A percentile compares a stretch with the other conserved stretches of the same genome.
phyloP scores from a whole-genome alignment of 2,888 invertebrate genomes.

The Allygus modestus region DNA sequence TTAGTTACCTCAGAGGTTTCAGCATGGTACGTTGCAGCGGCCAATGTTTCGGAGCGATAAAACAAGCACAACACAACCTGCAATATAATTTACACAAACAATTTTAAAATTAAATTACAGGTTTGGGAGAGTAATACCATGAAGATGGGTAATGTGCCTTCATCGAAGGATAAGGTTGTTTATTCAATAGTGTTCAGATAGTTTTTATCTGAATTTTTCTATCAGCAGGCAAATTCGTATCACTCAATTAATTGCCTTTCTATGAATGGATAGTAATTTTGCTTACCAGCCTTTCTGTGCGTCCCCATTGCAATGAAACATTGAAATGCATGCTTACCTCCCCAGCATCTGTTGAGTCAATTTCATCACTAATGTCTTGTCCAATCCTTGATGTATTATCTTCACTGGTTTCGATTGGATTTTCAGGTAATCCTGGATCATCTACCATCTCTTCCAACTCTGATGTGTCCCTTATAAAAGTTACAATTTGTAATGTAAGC shows the following conservation, averaged over 20 bases:
- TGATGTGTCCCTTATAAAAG: neutral
- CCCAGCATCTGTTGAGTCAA: slow-evolving; percentile 5
- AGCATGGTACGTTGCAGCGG: slow-evolving; percentile 85
- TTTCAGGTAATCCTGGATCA: slow-evolving; percentile 26
- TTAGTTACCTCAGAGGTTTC: slow-evolving; percentile 80
- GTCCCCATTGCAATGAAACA: too few relatives aligned
- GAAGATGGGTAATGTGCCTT: too few relatives aligned
- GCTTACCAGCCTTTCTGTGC: too few relatives aligned
- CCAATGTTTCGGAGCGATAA: slow-evolving; percentile 82
- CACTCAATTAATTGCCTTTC: too few relatives aligned
- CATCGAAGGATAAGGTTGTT: too few relatives aligned
- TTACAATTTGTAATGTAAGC: too few relatives aligned
- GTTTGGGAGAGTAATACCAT: too few relatives aligned
- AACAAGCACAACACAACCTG: slow-evolving; percentile 81
- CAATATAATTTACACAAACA: slow-evolving; percentile 1
- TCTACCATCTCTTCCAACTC: slow-evolving; percentile 1
- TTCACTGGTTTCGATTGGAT: slow-evolving; percentile 15
- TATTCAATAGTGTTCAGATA: too few relatives aligned
- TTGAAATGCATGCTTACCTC: neutral
- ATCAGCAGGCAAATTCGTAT: too few relatives aligned
- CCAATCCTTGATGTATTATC: neutral
- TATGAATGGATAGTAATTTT: too few relatives aligned
- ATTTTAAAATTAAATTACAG: too few relatives aligned
- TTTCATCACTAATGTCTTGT: neutral
- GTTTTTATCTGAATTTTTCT: too few relatives aligned